phyloP scores from a whole-genome alignment of 2,888 invertebrate species.

The Mechanitis mazaeus region DNA sequence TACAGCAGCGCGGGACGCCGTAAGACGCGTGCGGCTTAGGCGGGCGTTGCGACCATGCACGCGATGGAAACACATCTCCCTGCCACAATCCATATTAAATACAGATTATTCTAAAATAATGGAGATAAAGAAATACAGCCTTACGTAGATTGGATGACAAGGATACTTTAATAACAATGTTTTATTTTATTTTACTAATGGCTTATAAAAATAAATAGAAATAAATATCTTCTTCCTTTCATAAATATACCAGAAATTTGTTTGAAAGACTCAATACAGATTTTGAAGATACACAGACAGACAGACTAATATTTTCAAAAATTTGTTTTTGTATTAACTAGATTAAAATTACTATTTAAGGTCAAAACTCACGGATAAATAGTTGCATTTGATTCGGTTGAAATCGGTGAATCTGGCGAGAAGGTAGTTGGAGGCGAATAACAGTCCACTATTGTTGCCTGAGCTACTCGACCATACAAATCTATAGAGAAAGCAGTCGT shows the following conservation, averaged over 20 bases:
- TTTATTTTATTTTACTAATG: no score
- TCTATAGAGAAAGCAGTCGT: constrained; percentile 62
- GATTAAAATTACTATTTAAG: not conserved
- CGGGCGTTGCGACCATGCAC: constrained; percentile 93
- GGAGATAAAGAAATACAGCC: no score
- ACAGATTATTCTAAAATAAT: not conserved
- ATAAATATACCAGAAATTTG: no score
- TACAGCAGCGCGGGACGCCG: constrained; percentile 90
- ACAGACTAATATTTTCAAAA: no score
- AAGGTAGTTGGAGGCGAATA: constrained; percentile 77
- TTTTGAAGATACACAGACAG: no score
- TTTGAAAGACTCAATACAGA: no score
- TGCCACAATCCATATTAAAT: constrained; percentile 41
- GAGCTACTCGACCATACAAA: constrained; percentile 95
- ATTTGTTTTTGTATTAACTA: no score
- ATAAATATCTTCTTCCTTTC: no score
- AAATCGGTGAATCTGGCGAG: constrained; percentile 80
- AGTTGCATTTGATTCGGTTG: constrained; percentile 83
- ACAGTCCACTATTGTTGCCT: constrained; percentile 89
- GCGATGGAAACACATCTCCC: constrained; percentile 90
- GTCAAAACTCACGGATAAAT: constrained; percentile 59
- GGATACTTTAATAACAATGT: no score
- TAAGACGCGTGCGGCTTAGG: constrained; percentile 88
- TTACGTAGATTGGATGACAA: no score
- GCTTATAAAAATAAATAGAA: no score